Base-by-base conservation (phyloP, 2,113 vertebrate genomes). In the Sialia sialis region DNA sequence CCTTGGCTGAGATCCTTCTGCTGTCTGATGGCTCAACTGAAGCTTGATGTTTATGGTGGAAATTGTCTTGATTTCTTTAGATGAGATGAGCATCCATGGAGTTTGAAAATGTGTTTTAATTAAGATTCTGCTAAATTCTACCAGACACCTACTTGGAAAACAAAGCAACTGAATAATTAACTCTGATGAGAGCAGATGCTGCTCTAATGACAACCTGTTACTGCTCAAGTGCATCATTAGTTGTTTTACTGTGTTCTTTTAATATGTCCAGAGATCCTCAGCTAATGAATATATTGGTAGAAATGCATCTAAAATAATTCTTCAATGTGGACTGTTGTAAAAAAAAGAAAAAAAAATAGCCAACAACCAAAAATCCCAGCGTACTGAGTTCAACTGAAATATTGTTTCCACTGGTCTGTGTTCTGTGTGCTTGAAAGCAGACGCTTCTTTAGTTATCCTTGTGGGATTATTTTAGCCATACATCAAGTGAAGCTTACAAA, bases 181-280 rank as follows among this genome's bases (percentile, higher is more conserved):
- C 97, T 98, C 97, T 98, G 98, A 98, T 98, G 98, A 98, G 97
- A 98, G 98, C 98, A 98, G 98, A 99, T 99, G 98, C 98, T 98
- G 97, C 96, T 97, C 98, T 98, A 98, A 98, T 98, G 98, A 98
- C 98, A 98, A 98, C 98, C 98, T 98, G 98, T 98, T 98, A 98
- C 98, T 94, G 95, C 98, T 98, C 98, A 96, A 98, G 98, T 98
- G 96, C 97, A 97, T 98, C 98, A 97, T 98, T 98, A 97, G 98
- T 97, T 97, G 97, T 93, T 97, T 97, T 94, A 97, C 97, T 97
- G 85, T 90, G 97, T 96, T 98, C 97, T 97, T 98, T 97, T 97
- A 97, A 96, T 97, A 95, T 85, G 97, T 97, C 98, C 98, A 97
- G 97, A 97, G 97, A 97, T 97, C 94, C 95, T 96, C 96, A 84